phyloP scores from a whole-genome alignment of 2,888 invertebrate species.

The Cabera pusaria region DNA sequence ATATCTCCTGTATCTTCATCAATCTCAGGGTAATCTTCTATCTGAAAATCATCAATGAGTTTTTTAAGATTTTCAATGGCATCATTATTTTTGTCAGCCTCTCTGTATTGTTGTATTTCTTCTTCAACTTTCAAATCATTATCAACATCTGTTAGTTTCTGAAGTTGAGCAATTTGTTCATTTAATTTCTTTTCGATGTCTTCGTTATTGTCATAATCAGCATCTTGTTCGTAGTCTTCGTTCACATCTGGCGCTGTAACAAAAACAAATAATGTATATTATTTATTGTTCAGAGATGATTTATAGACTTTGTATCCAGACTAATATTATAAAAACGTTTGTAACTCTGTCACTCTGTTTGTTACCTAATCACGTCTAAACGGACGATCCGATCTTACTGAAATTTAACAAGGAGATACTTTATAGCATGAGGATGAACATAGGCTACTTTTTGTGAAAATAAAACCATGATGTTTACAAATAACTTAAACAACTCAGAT shows the following conservation, averaged over 20 bases:
- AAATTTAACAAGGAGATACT: too few relatives aligned
- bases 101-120: constrained; percentile 27
- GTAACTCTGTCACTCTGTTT: too few relatives aligned
- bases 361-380: too few relatives aligned
- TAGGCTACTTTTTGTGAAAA: too few relatives aligned
- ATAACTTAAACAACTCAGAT: too few relatives aligned
- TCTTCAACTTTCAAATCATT: constrained; percentile 23
- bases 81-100: constrained; percentile 23
- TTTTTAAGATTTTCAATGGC: constrained; percentile 20
- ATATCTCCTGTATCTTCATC: constrained; percentile 9
- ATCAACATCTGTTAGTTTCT: constrained; percentile 20
- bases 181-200: constrained; percentile 22
- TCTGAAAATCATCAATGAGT: constrained; percentile 16
- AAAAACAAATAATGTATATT: constrained; percentile 11
- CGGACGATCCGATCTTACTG: too few relatives aligned
- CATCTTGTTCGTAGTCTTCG: constrained; percentile 20
- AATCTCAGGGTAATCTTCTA: constrained; percentile 13
- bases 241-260: constrained; percentile 38
- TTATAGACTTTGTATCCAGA: too few relatives aligned
- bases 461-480: too few relatives aligned
- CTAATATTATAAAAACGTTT: too few relatives aligned
- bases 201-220: constrained; percentile 20
- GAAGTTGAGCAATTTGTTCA: constrained; percentile 22
- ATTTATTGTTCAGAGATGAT: too few relatives aligned
- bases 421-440: too few relatives aligned